Evolutionary conservation across 2,888 invertebrate species (phyloP).

Genomic region (Eretmocerus hayati): DNA sequence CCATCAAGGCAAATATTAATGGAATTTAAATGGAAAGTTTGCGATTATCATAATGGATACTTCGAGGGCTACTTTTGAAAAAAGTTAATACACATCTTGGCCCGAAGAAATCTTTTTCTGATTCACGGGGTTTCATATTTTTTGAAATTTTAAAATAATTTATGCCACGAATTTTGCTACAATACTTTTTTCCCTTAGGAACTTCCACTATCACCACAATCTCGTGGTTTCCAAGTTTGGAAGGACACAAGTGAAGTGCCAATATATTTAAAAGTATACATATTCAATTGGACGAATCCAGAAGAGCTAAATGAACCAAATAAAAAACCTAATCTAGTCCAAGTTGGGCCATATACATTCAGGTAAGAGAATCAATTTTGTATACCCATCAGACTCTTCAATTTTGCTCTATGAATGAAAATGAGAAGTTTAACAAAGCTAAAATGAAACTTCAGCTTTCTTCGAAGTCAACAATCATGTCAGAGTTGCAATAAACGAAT

Average conservation of each 20-base stretch:
- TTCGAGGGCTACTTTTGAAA: too few species aligned
- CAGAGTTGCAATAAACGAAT: too few species aligned
- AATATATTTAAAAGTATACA: constrained; percentile 60
- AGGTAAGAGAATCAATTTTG: constrained; percentile 32
- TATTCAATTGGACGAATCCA: constrained; percentile 78
- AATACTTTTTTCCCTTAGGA: constrained; percentile 48
- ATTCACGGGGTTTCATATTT: not conserved
- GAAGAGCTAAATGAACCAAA: constrained; percentile 52
- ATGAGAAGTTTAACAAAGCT: too few species aligned
- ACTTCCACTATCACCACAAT: constrained; percentile 56
- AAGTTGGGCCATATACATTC: constrained; percentile 47
- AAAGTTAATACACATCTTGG: too few species aligned
- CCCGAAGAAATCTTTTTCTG: too few species aligned
- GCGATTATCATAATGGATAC: too few species aligned
- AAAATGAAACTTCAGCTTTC: not conserved
- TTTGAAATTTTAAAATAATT: too few species aligned
- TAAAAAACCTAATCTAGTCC: constrained; percentile 52
- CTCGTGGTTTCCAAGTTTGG: constrained; percentile 64
- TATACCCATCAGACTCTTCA: too few species aligned
- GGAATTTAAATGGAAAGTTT: too few species aligned
- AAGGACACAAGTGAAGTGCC: constrained; percentile 56
- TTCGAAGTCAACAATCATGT: not conserved
- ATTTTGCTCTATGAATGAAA: too few species aligned
- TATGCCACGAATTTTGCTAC: too few species aligned
- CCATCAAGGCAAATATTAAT: too few species aligned